A percentile compares a stretch with the other conserved stretches of the same genome.
Evolutionary conservation across 2,113 vertebrate genomes (phyloP).

Genomic region (Elaphurus davidianus): DNA sequence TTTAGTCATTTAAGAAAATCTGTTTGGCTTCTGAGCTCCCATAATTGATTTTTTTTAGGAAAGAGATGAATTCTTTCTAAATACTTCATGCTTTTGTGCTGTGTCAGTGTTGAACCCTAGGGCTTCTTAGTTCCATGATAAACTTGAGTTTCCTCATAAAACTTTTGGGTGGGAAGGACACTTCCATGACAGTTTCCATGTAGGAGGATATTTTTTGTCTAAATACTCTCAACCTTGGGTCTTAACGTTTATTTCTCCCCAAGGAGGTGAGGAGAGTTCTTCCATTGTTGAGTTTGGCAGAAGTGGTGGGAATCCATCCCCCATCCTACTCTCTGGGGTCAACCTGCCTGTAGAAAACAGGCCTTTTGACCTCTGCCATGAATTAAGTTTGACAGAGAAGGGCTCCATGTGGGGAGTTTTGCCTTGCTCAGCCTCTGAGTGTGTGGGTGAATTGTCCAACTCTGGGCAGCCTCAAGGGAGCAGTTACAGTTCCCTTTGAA

Average conservation of each 20-base stretch:
- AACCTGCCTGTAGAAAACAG: neutral
- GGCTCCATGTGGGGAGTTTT: neutral
- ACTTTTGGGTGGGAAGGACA: neutral
- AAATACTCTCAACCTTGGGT: neutral
- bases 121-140: neutral
- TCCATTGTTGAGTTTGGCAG: neutral
- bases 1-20: neutral
- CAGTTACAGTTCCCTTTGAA: neutral
- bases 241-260: neutral
- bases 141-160: neutral
- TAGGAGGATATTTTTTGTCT: neutral
- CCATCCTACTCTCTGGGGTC: neutral
- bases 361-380: neutral
- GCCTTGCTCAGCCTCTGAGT: neutral
- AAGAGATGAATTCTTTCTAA: neutral
- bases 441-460: neutral
- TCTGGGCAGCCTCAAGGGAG: neutral
- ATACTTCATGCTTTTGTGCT: neutral
- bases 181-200: neutral
- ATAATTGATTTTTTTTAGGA: neutral
- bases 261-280: neutral
- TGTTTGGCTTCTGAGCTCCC: neutral
- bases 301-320: neutral
- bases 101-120: neutral
- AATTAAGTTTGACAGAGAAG: neutral